Conservation (phyloP, 2,797 vertebrate species). For the Myioborus miniatus region DNA sequence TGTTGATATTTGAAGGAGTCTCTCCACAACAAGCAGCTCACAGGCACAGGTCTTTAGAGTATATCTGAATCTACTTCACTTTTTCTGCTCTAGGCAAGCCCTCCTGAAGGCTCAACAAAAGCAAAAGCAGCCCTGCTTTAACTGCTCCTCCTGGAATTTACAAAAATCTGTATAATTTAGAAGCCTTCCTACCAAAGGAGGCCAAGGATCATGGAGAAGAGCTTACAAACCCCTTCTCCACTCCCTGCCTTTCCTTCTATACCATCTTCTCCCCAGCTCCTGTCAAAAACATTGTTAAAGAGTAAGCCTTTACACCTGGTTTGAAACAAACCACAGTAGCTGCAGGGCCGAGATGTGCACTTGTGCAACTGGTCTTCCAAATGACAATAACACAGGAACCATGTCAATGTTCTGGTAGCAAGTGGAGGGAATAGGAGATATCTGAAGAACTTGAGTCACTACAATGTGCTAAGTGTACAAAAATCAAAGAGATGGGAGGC, state of each 20-base stretch:
- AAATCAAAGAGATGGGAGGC: not conserved
- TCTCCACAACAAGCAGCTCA: not conserved
- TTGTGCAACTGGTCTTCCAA: not conserved
- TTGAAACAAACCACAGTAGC: not conserved
- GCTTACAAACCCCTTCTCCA: not conserved
- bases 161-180: not conserved
- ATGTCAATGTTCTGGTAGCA: not conserved
- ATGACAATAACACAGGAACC: not conserved
- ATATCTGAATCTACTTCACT: not conserved
- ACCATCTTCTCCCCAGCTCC: not conserved
- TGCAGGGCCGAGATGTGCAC: not conserved
- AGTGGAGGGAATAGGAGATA: not conserved
- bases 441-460: not conserved
- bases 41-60: not conserved
- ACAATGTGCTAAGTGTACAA: not conserved
- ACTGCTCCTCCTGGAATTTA: not conserved
- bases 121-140: not conserved
- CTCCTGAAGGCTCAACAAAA: not conserved
- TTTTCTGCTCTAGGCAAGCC: not conserved
- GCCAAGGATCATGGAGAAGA: not conserved
- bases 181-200: not conserved
- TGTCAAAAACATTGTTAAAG: not conserved
- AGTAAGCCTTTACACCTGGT: not conserved
- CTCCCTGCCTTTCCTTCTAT: not conserved
- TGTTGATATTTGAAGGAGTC: not conserved